These are phyloP conservation scores for Manis crassicaudata DNA, from an alignment of 2,797 vertebrate species.

Conservation along the genomic window DNA sequence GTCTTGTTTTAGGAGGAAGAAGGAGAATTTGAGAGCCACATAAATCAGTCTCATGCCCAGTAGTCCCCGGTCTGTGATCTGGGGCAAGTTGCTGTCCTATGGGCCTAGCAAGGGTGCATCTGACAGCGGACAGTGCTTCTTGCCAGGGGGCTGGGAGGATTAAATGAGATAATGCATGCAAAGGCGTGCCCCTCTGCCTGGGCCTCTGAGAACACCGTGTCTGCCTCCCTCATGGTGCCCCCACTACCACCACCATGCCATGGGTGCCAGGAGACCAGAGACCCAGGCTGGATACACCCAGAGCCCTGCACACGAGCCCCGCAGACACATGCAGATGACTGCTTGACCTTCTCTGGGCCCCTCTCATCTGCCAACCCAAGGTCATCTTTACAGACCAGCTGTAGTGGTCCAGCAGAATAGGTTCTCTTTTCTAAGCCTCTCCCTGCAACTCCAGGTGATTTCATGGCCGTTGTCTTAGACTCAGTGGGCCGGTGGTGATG, in stretches of 20 bases:
- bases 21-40: not conserved
- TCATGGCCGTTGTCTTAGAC: conserved; percentile 81
- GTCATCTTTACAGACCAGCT: not conserved
- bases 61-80: rapidly evolving
- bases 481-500: conserved; percentile 88
- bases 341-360: not conserved
- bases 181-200: rapidly evolving
- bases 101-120: rapidly evolving
- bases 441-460: conserved; percentile 82
- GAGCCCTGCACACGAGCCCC: not conserved
- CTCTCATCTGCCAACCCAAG: not conserved
- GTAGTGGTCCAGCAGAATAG: not conserved
- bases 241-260: too few species aligned
- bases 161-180: rapidly evolving
- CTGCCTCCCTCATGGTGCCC: not conserved
- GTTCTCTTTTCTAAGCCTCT: conserved; percentile 61
- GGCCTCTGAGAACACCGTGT: rapidly evolving
- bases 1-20: not conserved
- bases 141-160: not conserved
- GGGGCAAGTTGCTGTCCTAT: rapidly evolving
- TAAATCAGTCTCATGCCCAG: rapidly evolving
- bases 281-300: not conserved
- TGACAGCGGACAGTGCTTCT: not conserved
- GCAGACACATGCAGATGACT: not conserved
- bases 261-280: not conserved